Percentiles rank a stretch among this genome's conserved stretches.
phyloP scores from a whole-genome alignment of 2,113 vertebrate genomes.

The Morphnarchus princeps region DNA sequence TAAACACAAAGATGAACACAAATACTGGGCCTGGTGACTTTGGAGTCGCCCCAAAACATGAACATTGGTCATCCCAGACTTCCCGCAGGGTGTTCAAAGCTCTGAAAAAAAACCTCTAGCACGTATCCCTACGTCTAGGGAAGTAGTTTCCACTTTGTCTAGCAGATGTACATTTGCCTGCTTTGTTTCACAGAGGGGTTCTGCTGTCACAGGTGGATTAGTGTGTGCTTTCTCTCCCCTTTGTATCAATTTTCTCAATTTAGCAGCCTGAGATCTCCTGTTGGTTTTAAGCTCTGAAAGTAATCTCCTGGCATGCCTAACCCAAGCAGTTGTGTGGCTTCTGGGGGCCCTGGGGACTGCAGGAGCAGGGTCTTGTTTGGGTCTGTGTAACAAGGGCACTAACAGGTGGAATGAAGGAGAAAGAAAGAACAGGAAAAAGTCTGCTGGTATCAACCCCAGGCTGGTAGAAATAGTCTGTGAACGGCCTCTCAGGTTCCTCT shows the following conservation, averaged over 20 bases:
- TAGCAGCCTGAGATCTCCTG: background rate
- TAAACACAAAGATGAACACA: background rate
- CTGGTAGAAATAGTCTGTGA: background rate
- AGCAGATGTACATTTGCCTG: accelerated
- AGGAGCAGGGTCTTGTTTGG: background rate
- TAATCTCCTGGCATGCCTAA: background rate
- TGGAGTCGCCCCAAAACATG: background rate
- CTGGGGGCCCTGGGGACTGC: background rate
- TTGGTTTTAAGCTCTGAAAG: background rate
- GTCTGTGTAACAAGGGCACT: background rate
- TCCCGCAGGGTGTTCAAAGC: background rate
- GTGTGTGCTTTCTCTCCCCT: background rate
- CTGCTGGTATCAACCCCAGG: background rate
- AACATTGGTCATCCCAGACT: accelerated
- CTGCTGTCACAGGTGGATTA: background rate
- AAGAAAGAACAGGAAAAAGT: background rate
- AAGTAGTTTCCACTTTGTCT: accelerated
- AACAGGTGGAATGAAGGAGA: background rate
- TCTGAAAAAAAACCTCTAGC: background rate
- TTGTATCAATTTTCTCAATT: background rate
- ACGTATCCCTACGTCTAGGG: accelerated
- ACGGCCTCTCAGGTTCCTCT: background rate
- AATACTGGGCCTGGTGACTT: background rate
- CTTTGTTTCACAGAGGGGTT: background rate
- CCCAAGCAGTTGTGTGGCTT: background rate